A percentile compares a stretch with the other conserved stretches of the same genome.
phyloP scores from a whole-genome alignment of 2,797 vertebrate species.

The Threskiornis aethiopicus region DNA sequence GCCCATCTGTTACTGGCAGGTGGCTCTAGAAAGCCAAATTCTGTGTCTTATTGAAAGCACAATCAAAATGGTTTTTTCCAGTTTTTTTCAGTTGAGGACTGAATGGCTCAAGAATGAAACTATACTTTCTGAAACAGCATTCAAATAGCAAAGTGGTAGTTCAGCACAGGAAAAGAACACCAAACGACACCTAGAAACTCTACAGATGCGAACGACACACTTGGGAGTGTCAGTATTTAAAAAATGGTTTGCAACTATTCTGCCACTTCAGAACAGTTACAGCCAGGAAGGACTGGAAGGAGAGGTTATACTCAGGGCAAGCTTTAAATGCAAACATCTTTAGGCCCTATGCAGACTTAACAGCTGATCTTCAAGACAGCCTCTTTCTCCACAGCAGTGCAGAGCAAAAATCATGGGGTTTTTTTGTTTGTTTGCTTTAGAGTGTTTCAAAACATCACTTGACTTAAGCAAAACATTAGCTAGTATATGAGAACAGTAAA shows the following conservation, averaged over 20 bases:
- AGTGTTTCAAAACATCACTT: neutral
- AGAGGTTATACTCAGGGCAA: neutral
- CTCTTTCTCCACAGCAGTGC: neutral
- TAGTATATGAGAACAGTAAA: neutral
- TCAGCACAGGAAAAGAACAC: neutral
- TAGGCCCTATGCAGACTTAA: neutral
- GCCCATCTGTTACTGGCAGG: neutral
- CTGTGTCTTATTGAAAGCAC: neutral
- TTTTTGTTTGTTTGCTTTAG: neutral
- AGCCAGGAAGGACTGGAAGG: neutral
- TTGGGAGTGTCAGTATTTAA: neutral
- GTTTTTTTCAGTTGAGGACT: neutral
- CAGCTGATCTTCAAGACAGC: neutral
- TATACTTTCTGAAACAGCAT: neutral
- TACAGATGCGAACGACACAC: neutral
- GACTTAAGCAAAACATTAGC: neutral
- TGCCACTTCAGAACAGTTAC: neutral
- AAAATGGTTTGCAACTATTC: neutral
- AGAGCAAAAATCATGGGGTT: neutral
- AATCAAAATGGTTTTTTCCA: neutral
- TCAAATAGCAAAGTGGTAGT: neutral
- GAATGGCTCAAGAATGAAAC: neutral
- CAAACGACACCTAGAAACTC: neutral
- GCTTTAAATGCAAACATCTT: neutral
- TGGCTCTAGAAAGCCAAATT: neutral